Conservation (phyloP, 2,888 invertebrate genomes). For the Rosalia funebris region DNA sequence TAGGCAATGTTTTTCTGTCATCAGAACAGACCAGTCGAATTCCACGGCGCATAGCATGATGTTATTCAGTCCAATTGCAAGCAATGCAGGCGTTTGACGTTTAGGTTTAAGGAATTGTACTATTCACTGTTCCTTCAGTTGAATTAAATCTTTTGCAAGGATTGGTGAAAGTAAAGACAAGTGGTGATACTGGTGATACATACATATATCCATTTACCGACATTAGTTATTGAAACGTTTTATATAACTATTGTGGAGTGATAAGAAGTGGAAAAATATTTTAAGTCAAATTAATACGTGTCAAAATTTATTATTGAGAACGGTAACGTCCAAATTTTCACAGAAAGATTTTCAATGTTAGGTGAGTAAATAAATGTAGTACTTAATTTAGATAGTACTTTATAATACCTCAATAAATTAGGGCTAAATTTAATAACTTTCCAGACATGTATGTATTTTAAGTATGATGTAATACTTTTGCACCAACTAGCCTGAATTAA, state of each 20-base stretch:
- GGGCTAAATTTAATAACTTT: too few species aligned
- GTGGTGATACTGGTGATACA: neutral
- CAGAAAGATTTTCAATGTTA: constrained; percentile 44
- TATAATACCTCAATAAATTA: too few species aligned
- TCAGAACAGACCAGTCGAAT: neutral
- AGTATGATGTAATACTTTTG: too few species aligned
- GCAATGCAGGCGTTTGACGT: neutral
- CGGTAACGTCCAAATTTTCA: constrained; percentile 7
- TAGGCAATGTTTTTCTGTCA: too few species aligned
- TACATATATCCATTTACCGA: neutral
- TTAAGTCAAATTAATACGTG: constrained; percentile 17
- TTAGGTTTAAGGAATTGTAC: neutral
- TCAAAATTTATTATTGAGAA: constrained; percentile 12
- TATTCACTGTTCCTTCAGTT: neutral
- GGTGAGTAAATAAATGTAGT: constrained; percentile 39
- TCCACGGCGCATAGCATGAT: neutral
- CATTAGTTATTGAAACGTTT: too few species aligned
- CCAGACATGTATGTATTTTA: too few species aligned
- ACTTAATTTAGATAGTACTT: too few species aligned
- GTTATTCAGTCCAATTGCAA: constrained; percentile 1
- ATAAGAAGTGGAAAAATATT: too few species aligned
- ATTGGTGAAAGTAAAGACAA: constrained; percentile 1
- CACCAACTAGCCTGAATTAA: too few species aligned
- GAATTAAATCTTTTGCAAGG: neutral
- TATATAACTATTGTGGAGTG: too few species aligned